Conservation (phyloP, 2,888 invertebrate species). For the Leptodirus hochenwartii region DNA sequence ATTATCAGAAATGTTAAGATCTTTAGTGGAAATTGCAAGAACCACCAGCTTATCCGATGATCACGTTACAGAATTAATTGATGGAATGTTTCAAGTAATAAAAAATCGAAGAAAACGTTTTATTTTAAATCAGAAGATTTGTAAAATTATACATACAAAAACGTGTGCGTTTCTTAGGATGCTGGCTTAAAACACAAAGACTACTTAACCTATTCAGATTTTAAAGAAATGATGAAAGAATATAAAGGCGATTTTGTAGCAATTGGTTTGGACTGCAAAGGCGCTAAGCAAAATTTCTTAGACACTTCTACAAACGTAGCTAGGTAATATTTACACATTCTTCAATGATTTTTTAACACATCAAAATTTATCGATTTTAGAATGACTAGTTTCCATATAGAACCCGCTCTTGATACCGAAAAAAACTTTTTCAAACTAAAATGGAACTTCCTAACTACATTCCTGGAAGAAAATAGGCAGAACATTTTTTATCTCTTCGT, state of each 20-base stretch:
- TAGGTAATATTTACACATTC: conserved; percentile 22
- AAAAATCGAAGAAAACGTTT: neutral
- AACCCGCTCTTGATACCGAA: conserved; percentile 51
- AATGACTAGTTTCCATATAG: conserved; percentile 88
- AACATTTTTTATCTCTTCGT: conserved; percentile 90
- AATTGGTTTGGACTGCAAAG: conserved; percentile 85
- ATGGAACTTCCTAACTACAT: conserved; percentile 78
- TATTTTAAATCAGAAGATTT: neutral
- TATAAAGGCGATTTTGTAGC: conserved; percentile 92
- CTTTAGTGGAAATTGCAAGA: conserved; percentile 81
- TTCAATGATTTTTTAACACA: conserved; percentile 3
- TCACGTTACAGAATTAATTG: conserved; percentile 80
- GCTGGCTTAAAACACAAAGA: conserved; percentile 82
- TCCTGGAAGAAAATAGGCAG: conserved; percentile 87
- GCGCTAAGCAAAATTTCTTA: conserved; percentile 86
- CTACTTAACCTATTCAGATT: conserved; percentile 77
- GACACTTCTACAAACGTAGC: conserved; percentile 91
- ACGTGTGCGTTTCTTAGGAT: conserved; percentile 35
- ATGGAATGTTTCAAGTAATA: conserved; percentile 76
- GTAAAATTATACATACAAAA: neutral
- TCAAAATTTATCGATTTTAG: conserved; percentile 25
- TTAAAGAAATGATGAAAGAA: conserved; percentile 91
- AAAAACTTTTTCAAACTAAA: conserved; percentile 56
- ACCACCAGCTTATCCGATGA: conserved; percentile 81
- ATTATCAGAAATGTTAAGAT: conserved; percentile 82